Conservation (phyloP, 2,797 vertebrate genomes). For the Anableps anableps region DNA sequence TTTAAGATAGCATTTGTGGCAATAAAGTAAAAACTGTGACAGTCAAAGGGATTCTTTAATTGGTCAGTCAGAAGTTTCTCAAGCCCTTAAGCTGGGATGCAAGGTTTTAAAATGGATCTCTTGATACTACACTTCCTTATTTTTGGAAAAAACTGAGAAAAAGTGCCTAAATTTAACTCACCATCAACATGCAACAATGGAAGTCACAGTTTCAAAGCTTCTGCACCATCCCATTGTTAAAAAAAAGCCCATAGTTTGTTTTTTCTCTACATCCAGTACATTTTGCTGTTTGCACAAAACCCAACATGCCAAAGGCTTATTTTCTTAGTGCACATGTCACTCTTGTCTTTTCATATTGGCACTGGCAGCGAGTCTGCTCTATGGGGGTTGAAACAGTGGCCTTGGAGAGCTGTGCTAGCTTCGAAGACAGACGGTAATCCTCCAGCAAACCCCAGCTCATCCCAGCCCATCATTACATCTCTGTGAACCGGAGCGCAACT, state of each 20-base stretch:
- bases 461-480: conserved; percentile 71
- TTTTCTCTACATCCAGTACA: conserved; percentile 24
- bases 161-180: neutral
- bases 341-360: conserved; percentile 52
- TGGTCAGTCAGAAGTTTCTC: neutral
- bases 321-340: conserved; percentile 35
- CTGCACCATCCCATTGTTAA: conserved; percentile 10
- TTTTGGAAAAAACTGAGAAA: neutral
- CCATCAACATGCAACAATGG: conserved; percentile 1
- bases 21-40: neutral
- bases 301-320: conserved; percentile 21
- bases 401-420: conserved; percentile 49
- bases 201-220: conserved; percentile 19
- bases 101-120: neutral
- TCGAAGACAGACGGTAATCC: conserved; percentile 72
- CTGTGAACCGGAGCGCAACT: conserved; percentile 58
- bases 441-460: conserved; percentile 72
- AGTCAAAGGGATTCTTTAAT: neutral
- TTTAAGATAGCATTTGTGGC: neutral
- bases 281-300: conserved; percentile 16
- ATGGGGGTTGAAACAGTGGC: conserved; percentile 64
- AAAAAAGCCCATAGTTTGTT: conserved; percentile 29
- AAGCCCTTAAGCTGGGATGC: neutral
- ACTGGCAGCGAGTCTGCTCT: conserved; percentile 59
- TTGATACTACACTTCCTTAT: neutral